phyloP scores from a whole-genome alignment of 2,113 vertebrate genomes.

The Epinephelus moara region DNA sequence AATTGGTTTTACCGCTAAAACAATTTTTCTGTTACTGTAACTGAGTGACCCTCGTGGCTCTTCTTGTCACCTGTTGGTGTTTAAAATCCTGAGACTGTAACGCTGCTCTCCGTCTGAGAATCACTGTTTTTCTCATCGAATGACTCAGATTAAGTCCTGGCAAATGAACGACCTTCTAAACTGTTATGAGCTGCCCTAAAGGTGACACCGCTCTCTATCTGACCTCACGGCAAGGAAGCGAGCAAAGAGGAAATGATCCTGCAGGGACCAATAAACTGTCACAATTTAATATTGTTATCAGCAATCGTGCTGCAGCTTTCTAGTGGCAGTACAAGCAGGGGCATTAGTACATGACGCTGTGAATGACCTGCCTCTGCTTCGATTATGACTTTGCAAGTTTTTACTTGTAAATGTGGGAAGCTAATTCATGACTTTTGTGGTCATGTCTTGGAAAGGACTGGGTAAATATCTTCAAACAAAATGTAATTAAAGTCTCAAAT shows the following conservation, averaged over 20 bases:
- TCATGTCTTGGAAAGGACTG: not conserved
- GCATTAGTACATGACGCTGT: not conserved
- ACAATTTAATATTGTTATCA: conserved; percentile 31
- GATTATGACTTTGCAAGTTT: not conserved
- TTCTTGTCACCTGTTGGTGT: conserved; percentile 3
- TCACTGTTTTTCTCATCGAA: not conserved
- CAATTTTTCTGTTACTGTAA: not conserved
- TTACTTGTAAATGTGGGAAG: not conserved
- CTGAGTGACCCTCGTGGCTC: not conserved
- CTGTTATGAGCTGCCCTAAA: conserved; percentile 1
- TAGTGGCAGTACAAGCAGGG: conserved; percentile 4
- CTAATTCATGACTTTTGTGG: not conserved
- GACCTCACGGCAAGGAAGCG: conserved; percentile 5
- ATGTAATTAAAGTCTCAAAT: not conserved
- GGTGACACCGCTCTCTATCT: conserved; percentile 15
- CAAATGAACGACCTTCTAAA: conserved; percentile 2
- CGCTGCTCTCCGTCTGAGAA: not conserved
- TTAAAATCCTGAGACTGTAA: not conserved
- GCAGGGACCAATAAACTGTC: conserved; percentile 21
- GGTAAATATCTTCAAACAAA: not conserved
- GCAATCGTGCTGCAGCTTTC: conserved; percentile 5
- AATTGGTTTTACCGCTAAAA: conserved; percentile 5
- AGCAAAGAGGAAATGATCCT: conserved; percentile 26
- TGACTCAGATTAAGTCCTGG: not conserved
- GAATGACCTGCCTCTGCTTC: not conserved